Conservation (phyloP, 53 echinoderm and acorn worm species). For the Patiria pectinifera region DNA sequence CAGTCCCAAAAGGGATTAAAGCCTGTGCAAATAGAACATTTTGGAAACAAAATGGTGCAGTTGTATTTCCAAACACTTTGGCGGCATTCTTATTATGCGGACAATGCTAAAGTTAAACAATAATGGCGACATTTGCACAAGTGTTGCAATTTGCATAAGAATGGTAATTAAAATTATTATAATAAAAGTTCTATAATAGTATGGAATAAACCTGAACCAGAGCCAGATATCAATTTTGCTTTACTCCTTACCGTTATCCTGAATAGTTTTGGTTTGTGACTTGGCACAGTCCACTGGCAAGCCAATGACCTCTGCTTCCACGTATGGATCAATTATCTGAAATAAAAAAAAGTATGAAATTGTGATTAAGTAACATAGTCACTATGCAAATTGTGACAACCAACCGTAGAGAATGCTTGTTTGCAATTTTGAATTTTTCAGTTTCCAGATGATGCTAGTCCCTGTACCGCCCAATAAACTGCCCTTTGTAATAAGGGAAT, state of each 20-base stretch:
- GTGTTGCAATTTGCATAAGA: not conserved
- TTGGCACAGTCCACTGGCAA: constrained; percentile 87
- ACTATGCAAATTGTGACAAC: not conserved
- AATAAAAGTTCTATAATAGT: too few species aligned
- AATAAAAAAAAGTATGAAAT: not conserved
- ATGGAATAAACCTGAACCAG: too few species aligned
- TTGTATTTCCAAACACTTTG: too few species aligned
- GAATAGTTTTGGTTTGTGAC: constrained; percentile 89
- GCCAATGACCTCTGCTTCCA: constrained; percentile 91
- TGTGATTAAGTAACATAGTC: not conserved
- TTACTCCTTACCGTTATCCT: constrained; percentile 87
- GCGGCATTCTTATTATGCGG: too few species aligned
- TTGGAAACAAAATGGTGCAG: not conserved
- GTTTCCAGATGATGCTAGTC: too few species aligned
- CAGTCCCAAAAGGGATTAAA: constrained; percentile 96
- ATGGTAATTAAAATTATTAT: too few species aligned
- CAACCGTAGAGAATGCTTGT: not conserved
- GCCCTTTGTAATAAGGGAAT: too few species aligned
- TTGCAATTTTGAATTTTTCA: too few species aligned
- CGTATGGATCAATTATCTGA: constrained; percentile 99
- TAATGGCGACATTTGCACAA: not conserved
- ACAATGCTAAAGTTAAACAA: too few species aligned
- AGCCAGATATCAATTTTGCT: too few species aligned
- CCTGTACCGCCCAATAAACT: too few species aligned
- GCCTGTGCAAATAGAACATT: constrained; percentile 51